Conservation (phyloP, 2,888 invertebrate species). For the Drosophila anceps region DNA sequence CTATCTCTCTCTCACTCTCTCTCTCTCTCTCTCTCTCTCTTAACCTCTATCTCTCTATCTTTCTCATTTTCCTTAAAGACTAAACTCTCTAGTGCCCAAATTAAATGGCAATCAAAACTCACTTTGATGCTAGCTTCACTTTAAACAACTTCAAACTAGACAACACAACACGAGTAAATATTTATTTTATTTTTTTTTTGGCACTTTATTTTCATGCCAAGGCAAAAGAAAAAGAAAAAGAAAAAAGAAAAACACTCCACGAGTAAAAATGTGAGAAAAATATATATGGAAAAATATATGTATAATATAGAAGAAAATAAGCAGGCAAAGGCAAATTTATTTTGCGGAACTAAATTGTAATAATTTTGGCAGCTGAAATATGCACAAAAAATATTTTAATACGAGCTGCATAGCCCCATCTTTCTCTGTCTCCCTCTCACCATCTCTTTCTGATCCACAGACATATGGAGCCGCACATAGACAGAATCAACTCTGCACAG, state of each 20-base stretch:
- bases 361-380: slow-evolving; percentile 79
- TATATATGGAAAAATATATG: slow-evolving; percentile 8
- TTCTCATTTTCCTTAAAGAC: too few relatives aligned
- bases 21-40: neutral
- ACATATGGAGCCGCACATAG: slow-evolving; percentile 36
- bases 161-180: slow-evolving; percentile 41
- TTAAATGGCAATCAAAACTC: slow-evolving; percentile 6
- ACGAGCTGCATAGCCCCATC: slow-evolving; percentile 27
- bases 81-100: too few relatives aligned
- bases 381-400: slow-evolving; percentile 74
- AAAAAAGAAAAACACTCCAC: slow-evolving; percentile 20
- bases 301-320: slow-evolving; percentile 25
- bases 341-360: slow-evolving; percentile 82
- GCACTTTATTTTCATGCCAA: slow-evolving; percentile 60
- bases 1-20: neutral
- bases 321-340: slow-evolving; percentile 67
- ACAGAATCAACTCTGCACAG: slow-evolving; percentile 27
- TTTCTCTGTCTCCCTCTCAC: neutral
- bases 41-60: neutral
- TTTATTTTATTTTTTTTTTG: slow-evolving; percentile 10
- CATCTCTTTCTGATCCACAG: slow-evolving; percentile 10
- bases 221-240: slow-evolving; percentile 32
- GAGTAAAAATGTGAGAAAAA: slow-evolving; percentile 26
- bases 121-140: neutral
- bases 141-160: neutral